A percentile compares a stretch with the other conserved stretches of the same genome.
Conservation (phyloP, 2,888 invertebrate genomes). For the Caprella mutica region DNA sequence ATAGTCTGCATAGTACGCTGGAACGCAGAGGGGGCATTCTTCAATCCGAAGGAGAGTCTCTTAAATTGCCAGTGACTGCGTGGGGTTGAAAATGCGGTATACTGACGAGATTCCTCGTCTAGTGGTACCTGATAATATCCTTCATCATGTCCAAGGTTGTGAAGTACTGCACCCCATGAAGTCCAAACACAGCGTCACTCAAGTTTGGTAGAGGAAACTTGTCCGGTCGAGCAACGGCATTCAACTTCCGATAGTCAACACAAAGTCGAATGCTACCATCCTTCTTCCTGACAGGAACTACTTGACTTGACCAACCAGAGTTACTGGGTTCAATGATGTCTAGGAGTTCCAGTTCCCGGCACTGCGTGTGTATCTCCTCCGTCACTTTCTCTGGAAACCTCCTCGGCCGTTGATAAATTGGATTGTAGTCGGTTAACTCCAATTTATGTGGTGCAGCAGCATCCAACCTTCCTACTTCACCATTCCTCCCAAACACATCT, state of each 20-base stretch:
- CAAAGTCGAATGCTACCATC: not conserved
- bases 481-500: no score
- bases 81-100: not conserved
- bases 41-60: not conserved
- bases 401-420: no score
- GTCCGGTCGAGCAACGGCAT: not conserved
- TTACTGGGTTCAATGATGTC: not conserved
- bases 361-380: no score
- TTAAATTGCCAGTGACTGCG: not conserved
- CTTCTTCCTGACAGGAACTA: not conserved
- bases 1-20: not conserved
- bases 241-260: constrained; percentile 1
- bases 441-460: no score
- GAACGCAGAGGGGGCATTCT: constrained; percentile 3
- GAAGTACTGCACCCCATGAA: constrained; percentile 5
- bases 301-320: not conserved
- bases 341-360: not conserved
- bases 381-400: no score
- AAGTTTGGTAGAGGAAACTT: not conserved
- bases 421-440: no score
- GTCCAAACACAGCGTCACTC: constrained; percentile 5
- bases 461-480: no score
- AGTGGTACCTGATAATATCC: not conserved
- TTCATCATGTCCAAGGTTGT: not conserved
- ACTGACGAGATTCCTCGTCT: not conserved